Percentiles rank a stretch among this genome's conserved stretches.
phyloP scores from a whole-genome alignment of 2,888 invertebrate species.

The Phaonia tiefii region DNA sequence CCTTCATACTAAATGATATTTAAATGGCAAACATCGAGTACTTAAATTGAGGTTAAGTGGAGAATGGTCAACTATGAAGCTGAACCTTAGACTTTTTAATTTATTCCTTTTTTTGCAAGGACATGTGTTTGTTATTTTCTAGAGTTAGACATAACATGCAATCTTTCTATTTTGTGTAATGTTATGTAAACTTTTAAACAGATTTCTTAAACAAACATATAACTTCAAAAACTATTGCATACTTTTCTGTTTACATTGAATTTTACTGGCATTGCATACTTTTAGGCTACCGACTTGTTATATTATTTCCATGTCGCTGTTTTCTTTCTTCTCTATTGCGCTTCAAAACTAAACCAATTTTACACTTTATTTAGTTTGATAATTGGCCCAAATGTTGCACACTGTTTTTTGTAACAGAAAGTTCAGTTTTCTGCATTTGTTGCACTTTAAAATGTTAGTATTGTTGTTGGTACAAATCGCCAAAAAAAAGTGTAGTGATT shows the following conservation, averaged over 20 bases:
- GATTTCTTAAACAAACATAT: no score
- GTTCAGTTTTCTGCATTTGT: background rate
- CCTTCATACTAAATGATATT: no score
- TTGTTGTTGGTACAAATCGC: conserved; percentile 17
- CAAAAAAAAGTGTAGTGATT: background rate
- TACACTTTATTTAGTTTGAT: conserved; percentile 66
- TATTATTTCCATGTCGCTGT: background rate
- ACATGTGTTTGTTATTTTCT: no score
- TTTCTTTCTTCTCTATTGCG: no score
- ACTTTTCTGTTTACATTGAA: background rate
- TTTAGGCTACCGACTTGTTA: conserved; percentile 15
- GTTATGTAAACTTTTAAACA: background rate
- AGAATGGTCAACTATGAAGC: no score
- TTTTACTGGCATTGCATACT: background rate
- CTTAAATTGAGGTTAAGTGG: no score
- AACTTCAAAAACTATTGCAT: background rate
- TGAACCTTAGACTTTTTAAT: no score
- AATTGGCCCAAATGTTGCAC: conserved; percentile 46
- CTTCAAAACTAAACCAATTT: conserved; percentile 61
- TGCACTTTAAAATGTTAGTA: background rate
- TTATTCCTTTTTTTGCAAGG: no score
- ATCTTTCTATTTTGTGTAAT: background rate
- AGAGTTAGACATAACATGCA: no score
- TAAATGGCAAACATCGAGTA: no score
- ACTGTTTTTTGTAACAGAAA: background rate